These are phyloP conservation scores for Sipha flava DNA, from an alignment of 1,140 invertebrate species.

Conservation along the genomic window DNA sequence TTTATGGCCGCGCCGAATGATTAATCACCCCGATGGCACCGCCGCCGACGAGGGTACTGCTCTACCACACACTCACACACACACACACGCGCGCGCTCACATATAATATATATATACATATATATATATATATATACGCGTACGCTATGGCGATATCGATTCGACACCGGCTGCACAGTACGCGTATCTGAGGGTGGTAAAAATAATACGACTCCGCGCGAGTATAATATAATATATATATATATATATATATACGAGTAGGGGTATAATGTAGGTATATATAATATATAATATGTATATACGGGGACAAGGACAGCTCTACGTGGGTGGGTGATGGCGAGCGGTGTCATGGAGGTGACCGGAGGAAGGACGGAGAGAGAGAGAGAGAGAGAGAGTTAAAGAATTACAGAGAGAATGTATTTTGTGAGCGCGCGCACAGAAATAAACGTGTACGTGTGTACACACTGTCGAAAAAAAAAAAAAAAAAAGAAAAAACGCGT, in stretches of 20 bases:
- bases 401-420: background rate
- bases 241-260: background rate
- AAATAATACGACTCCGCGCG: background rate
- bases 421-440: background rate
- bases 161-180: background rate
- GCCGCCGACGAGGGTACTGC: background rate
- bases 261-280: background rate
- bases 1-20: slow-evolving; percentile 32
- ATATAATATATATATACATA: background rate
- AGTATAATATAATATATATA: background rate
- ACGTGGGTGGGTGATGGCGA: background rate
- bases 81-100: background rate
- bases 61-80: background rate
- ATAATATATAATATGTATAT: background rate
- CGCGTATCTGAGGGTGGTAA: background rate
- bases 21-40: slow-evolving; percentile 4
- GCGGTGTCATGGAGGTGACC: no score
- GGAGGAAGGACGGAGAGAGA: background rate
- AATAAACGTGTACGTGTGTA: background rate
- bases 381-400: background rate
- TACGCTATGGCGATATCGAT: slow-evolving; percentile 10
- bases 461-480: background rate
- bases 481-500: background rate
- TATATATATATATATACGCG: no score
- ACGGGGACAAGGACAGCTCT: background rate